Base-by-base conservation (phyloP, 2,888 invertebrate species). In the Diachrysia chrysitis region DNA sequence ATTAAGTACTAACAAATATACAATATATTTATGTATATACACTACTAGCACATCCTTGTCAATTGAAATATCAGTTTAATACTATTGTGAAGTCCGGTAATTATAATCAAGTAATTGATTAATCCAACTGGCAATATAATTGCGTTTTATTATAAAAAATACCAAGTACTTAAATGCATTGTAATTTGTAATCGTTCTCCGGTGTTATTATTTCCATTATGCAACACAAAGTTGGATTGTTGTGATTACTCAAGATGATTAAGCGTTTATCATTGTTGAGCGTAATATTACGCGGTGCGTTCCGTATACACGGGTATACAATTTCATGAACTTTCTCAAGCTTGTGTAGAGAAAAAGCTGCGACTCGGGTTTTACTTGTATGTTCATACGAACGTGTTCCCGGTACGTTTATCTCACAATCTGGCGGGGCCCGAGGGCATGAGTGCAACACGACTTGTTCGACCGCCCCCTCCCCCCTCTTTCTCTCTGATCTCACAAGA, bases 361-460 rank as follows among this genome's bases (percentile, higher is more conserved):
- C 55, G 75, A 64, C 71, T 75, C 68, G 54, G 71, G 73, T 66
- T 51, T 9, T 51, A 56, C 56, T 51, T 42, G 71, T 83, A 78
- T 83, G 82, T 83, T 81, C 82, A 81, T 85, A 81, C 76, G 78
- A 77, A 72, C 75, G 66, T 71, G 81, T 89, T 88, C 88, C 87
- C 78, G 79, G 89, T 86, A 85, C 85, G 87, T 89, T 90, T 91
- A 92, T 92, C 88, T 85, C 88, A 88, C 83, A 88, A 92, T 92
- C 90, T 90, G 73, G 84, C 79, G 81, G 71, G 79, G 81, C 85
- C 81, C 75, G 76, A 82, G 85, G 87, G 89, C 89, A 88, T 83
- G 86, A 89, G 90, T 87, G 90, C 87, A 88, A 84, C 90, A 85
- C 85, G 87, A 88, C 89, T 85, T 77, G 89, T 85, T 75, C 66